Conservation (phyloP, 2,888 invertebrate species). For the Ornithoptera priamus region DNA sequence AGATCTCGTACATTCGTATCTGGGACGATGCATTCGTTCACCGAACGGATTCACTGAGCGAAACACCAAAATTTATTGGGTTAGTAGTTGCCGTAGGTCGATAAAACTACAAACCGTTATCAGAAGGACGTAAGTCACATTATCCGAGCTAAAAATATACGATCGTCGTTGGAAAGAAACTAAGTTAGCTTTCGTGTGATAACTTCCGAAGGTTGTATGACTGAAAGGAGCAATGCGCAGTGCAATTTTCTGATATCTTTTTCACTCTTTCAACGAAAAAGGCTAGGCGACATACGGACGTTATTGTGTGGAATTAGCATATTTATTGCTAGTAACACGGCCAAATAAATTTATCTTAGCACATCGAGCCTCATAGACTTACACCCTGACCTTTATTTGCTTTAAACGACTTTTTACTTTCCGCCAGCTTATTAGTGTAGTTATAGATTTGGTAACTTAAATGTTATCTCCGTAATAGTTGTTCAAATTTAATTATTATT, state of each 20-base stretch:
- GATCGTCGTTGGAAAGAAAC: slow-evolving; percentile 62
- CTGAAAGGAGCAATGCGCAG: slow-evolving; percentile 78
- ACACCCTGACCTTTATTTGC: slow-evolving; percentile 45
- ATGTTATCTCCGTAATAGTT: background rate
- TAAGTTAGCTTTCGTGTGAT: slow-evolving; percentile 64
- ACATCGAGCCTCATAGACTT: slow-evolving; percentile 60
- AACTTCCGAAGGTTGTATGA: slow-evolving; percentile 61
- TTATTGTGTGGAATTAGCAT: slow-evolving; percentile 78
- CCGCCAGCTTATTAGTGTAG: slow-evolving; percentile 5
- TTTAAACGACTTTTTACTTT: slow-evolving; percentile 31
- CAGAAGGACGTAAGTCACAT: slow-evolving; percentile 67
- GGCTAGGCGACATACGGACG: slow-evolving; percentile 77
- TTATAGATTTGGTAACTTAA: slow-evolving; percentile 42
- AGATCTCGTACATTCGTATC: slow-evolving; percentile 71
- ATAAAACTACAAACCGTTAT: slow-evolving; percentile 67
- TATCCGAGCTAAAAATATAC: slow-evolving; percentile 62
- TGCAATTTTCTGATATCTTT: slow-evolving; percentile 79
- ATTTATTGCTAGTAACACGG: slow-evolving; percentile 77
- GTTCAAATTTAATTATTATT: no score
- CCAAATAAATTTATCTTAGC: slow-evolving; percentile 74
- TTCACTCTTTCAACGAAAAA: slow-evolving; percentile 73
- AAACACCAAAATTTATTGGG: slow-evolving; percentile 80
- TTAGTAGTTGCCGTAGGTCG: slow-evolving; percentile 80
- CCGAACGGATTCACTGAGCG: slow-evolving; percentile 76
- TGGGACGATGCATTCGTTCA: slow-evolving; percentile 78